phyloP scores from a whole-genome alignment of 2,113 vertebrate species.

The Mesitornis unicolor region DNA sequence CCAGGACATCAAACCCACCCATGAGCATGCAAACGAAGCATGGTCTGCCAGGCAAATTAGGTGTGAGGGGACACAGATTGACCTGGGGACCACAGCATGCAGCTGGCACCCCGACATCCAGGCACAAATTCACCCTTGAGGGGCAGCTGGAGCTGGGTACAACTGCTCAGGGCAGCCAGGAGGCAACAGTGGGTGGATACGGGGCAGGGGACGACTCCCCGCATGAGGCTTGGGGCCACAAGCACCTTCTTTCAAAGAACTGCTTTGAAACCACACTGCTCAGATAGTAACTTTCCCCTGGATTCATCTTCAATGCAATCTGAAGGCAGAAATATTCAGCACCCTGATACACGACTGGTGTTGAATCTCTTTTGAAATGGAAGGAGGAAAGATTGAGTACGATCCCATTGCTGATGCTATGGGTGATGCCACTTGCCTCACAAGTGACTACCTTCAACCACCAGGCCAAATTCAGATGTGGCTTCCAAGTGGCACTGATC shows the following conservation, averaged over 20 bases:
- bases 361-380: background rate
- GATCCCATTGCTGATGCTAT: background rate
- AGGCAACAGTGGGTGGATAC: background rate
- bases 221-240: rapidly evolving
- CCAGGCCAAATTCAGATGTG: background rate
- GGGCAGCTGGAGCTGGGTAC: background rate
- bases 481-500: rapidly evolving
- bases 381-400: background rate
- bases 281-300: background rate
- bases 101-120: background rate
- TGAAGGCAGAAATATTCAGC: background rate
- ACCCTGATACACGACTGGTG: background rate
- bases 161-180: background rate
- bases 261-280: background rate
- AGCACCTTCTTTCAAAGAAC: background rate
- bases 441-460: background rate
- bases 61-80: background rate
- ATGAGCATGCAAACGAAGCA: rapidly evolving
- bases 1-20: background rate
- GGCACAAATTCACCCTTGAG: background rate
- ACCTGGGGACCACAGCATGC: background rate
- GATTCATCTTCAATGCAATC: rapidly evolving
- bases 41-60: background rate
- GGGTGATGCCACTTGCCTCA: background rate
- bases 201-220: background rate